phyloP scores from a whole-genome alignment of 2,113 vertebrate genomes.

The Dolichallabes microphthalmus region DNA sequence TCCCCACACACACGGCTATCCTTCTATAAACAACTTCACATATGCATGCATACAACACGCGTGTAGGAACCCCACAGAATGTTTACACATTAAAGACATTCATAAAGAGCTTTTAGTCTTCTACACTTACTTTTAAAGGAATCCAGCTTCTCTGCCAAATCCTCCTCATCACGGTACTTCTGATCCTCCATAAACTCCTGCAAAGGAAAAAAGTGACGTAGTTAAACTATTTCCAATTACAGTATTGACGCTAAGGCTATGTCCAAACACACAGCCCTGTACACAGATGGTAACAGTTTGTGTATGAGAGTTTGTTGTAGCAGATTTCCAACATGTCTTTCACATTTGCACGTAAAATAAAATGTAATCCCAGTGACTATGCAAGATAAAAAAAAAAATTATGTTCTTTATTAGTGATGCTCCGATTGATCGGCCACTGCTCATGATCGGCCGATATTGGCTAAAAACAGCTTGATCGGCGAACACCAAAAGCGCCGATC shows the following conservation, averaged over 20 bases:
- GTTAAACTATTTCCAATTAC: background rate
- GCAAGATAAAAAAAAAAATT: background rate
- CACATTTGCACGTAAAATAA: background rate
- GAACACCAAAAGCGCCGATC: too few relatives aligned
- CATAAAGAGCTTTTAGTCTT: background rate
- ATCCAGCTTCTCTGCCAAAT: slow-evolving; percentile 85
- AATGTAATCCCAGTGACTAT: background rate
- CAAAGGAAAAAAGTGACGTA: background rate
- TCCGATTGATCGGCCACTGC: too few relatives aligned
- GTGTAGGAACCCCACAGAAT: background rate
- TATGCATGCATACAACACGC: background rate
- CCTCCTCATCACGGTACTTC: slow-evolving; percentile 92
- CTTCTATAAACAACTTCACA: slow-evolving; percentile 6
- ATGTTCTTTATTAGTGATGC: too few relatives aligned
- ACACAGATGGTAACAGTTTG: background rate
- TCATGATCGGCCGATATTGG: too few relatives aligned
- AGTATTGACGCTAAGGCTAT: background rate
- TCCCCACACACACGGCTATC: slow-evolving; percentile 4
- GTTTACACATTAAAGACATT: background rate
- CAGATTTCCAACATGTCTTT: background rate
- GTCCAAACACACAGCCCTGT: background rate
- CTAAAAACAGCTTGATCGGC: too few relatives aligned
- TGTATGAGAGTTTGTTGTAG: background rate
- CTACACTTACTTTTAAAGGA: slow-evolving; percentile 88
- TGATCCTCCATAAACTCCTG: slow-evolving; percentile 95